Conservation (phyloP, 2,113 vertebrate genomes). For the Tychaedon coryphoeus region DNA sequence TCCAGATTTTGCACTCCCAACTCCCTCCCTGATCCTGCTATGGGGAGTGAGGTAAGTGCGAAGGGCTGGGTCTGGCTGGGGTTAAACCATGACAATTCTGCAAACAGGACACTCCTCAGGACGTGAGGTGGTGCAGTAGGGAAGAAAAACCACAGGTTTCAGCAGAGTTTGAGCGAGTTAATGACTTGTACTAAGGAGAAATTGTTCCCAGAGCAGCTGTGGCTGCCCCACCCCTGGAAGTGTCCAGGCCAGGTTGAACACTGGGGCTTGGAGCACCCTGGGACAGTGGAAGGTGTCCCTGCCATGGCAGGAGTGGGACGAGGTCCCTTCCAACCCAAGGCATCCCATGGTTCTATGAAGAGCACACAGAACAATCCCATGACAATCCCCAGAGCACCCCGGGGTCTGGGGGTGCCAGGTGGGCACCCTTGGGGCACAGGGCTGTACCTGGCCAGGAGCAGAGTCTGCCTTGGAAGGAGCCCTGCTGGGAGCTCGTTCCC, state of each 20-base stretch:
- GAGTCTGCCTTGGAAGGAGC: neutral
- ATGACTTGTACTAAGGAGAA: neutral
- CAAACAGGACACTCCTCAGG: neutral
- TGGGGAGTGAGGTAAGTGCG: accelerated
- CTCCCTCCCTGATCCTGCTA: neutral
- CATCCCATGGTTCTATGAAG: neutral
- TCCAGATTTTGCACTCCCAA: neutral
- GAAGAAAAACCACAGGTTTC: neutral
- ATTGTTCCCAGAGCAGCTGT: neutral
- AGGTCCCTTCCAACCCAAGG: neutral
- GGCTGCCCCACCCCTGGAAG: neutral
- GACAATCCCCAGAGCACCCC: too few species aligned
- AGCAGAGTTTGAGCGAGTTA: accelerated
- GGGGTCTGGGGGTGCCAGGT: neutral
- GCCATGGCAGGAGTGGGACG: neutral
- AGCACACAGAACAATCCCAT: neutral
- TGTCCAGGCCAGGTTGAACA: neutral
- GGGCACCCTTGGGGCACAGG: accelerated
- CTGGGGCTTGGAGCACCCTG: neutral
- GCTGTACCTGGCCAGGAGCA: accelerated
- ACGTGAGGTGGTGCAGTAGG: neutral
- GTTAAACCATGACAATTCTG: neutral
- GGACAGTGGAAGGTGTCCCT: neutral
- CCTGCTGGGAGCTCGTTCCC: accelerated
- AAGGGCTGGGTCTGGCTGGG: neutral